These are phyloP conservation scores for Araneus ventricosus DNA, from an alignment of 1,140 invertebrate species.

Conservation along the genomic window DNA sequence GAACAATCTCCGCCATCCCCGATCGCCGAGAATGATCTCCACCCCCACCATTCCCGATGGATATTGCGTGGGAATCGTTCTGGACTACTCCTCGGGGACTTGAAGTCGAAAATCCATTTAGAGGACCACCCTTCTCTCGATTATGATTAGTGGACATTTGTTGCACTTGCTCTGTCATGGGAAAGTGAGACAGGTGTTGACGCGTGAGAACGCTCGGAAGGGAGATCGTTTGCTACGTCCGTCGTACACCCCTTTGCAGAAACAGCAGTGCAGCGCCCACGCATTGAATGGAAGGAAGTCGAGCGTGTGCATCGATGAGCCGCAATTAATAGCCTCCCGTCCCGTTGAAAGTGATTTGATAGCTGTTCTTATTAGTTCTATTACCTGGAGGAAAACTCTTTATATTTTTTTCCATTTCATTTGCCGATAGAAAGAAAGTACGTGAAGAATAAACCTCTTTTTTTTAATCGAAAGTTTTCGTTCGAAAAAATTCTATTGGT, in stretches of 20 bases:
- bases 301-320: too few relatives aligned
- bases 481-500: too few relatives aligned
- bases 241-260: not conserved
- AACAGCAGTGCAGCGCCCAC: not conserved
- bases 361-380: too few relatives aligned
- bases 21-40: not conserved
- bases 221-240: slow-evolving; percentile 26
- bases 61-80: slow-evolving; percentile 22
- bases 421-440: too few relatives aligned
- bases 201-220: slow-evolving; percentile 31
- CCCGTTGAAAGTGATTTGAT: too few relatives aligned
- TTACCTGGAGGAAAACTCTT: too few relatives aligned
- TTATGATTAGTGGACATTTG: slow-evolving; percentile 22
- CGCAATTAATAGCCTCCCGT: too few relatives aligned
- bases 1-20: not conserved
- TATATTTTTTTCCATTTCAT: too few relatives aligned
- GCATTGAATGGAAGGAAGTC: not conserved
- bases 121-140: not conserved
- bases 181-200: slow-evolving; percentile 39
- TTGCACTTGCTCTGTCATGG: slow-evolving; percentile 28
- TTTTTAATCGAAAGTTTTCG: too few relatives aligned
- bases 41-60: slow-evolving; percentile 2
- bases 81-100: slow-evolving; percentile 9
- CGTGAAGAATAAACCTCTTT: too few relatives aligned
- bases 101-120: not conserved